A percentile compares a stretch with the other conserved stretches of the same genome.
Evolutionary conservation across 2,797 vertebrate species (phyloP).

Genomic region (Clamator glandarius): DNA sequence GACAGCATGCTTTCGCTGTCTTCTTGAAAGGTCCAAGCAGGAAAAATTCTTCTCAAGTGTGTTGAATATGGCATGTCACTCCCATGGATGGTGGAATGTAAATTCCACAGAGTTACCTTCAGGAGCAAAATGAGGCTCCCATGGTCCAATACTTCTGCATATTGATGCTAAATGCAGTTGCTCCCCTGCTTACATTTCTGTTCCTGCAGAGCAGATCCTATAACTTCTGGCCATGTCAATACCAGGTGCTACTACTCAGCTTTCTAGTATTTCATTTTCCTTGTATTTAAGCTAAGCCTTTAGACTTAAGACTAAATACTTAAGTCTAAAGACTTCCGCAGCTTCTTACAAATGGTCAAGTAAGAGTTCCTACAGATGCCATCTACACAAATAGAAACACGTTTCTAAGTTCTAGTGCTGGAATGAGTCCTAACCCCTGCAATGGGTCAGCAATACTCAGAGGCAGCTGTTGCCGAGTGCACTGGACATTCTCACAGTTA

Average conservation of each 20-base stretch:
- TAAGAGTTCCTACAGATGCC: not conserved
- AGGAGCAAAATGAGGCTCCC: no score
- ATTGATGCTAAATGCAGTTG: fast-evolving
- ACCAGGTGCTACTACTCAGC: not conserved
- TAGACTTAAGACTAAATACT: not conserved
- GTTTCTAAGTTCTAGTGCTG: not conserved
- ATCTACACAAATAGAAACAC: not conserved
- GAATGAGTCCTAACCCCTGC: not conserved
- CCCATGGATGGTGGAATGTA: no score
- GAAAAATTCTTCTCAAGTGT: not conserved
- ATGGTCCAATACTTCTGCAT: not conserved
- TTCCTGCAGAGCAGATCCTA: not conserved
- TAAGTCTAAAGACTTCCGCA: not conserved
- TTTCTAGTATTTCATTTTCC: not conserved
- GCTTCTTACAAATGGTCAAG: not conserved
- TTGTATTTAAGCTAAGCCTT: not conserved
- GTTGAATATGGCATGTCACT: not conserved
- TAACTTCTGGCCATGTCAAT: not conserved
- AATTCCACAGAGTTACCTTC: not conserved
- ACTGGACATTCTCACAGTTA: not conserved
- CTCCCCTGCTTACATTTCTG: not conserved
- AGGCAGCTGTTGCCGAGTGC: not conserved
- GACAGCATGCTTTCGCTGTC: not conserved
- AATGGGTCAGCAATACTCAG: not conserved
- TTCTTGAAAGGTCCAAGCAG: not conserved